Percentiles rank a stretch among this genome's conserved stretches.
These are phyloP conservation scores for Chrysopilus asiliformis DNA, from an alignment of 2,888 invertebrate genomes.

Conservation along the genomic window DNA sequence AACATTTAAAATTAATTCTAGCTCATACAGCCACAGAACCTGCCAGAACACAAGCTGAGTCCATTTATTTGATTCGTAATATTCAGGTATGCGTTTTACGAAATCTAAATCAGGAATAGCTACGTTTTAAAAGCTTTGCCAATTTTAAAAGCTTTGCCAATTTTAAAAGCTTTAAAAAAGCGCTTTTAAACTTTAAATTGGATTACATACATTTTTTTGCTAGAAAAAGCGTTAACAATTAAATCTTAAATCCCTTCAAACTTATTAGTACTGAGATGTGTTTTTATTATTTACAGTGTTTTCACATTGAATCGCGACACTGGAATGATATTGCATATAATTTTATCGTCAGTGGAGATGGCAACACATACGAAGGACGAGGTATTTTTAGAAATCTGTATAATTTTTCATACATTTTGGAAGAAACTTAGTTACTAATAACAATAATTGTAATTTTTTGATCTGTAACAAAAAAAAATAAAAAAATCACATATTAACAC, in stretches of 20 bases:
- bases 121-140: background rate
- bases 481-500: no score
- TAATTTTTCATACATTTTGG: background rate
- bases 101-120: no score
- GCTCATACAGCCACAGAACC: constrained; percentile 41
- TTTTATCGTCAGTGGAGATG: constrained; percentile 44
- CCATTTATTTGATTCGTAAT: constrained; percentile 35
- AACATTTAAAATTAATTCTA: no score
- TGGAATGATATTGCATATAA: constrained; percentile 42
- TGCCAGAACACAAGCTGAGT: constrained; percentile 35
- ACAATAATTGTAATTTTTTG: no score
- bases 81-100: constrained; percentile 31
- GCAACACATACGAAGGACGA: constrained; percentile 42
- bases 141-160: background rate
- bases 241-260: no score
- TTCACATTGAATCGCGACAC: constrained; percentile 39
- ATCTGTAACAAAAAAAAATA: no score
- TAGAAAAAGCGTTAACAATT: no score
- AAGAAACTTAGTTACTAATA: no score
- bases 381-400: constrained; percentile 17
- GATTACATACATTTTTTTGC: no score
- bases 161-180: no score
- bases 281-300: constrained; percentile 27
- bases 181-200: no score
- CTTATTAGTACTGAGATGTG: no score